A percentile compares a stretch with the other conserved stretches of the same genome.
These are phyloP conservation scores for Rhopilema esculentum DNA, from an alignment of 30 jellyfish, hydroid and myxozoan species.

Conservation along the genomic window DNA sequence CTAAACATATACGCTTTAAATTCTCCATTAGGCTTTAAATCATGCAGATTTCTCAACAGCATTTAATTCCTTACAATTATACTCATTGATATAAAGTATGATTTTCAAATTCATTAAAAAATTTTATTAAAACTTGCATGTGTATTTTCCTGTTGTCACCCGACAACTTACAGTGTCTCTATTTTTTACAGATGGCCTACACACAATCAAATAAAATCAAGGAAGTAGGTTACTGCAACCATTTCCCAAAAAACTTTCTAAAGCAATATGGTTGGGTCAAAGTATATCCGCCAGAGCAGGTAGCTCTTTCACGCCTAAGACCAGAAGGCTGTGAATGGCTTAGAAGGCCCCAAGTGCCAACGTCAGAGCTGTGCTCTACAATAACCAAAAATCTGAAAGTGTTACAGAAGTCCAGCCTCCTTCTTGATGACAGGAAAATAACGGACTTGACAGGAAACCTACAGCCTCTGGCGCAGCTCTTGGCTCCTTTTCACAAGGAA, in stretches of 20 bases:
- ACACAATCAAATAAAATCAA: background rate
- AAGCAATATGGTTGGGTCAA: slow-evolving; percentile 7
- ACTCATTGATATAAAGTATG: background rate
- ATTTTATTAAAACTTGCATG: background rate
- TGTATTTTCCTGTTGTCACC: background rate
- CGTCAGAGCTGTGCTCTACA: background rate
- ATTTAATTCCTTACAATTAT: background rate
- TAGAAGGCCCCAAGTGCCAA: background rate
- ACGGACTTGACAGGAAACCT: background rate
- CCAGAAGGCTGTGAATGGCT: slow-evolving; percentile 42
- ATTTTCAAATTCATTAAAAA: background rate
- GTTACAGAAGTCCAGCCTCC: background rate
- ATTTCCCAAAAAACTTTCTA: slow-evolving; percentile 12
- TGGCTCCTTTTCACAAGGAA: no score
- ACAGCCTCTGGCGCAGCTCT: no score
- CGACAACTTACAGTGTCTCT: background rate
- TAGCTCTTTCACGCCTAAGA: background rate
- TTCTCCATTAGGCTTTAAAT: background rate
- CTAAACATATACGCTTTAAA: background rate
- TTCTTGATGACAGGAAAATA: background rate
- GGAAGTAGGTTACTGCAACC: slow-evolving; percentile 14
- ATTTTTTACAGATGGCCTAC: background rate
- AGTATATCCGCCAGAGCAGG: background rate
- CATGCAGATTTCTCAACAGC: background rate
- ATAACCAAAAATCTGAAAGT: background rate